Base-by-base conservation (phyloP, 1,140 invertebrate species). In the Drosophila tsacasi region DNA sequence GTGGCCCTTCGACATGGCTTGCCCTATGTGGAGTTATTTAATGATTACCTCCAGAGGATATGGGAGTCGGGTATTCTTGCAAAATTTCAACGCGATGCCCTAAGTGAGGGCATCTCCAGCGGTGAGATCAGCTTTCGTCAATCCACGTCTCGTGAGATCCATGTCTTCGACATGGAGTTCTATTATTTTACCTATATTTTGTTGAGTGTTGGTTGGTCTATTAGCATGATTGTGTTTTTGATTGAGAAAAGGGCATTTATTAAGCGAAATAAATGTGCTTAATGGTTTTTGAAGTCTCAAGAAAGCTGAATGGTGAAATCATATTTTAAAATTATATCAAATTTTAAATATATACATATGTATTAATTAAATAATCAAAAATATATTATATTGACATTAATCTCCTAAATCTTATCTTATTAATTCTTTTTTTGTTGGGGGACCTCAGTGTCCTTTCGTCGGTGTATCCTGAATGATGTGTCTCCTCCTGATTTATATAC, bases 131-230 rank as follows among this genome's bases (percentile, higher is more conserved):
- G n/a, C n/a, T 78, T 71, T 58, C 74, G 76, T 0, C 58, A 21
- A 8, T 50, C 76, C 1, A 65, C 25, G 2, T 37, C 42, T 1
- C 19, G 55, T 5, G 58, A 71, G 23, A 21, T 69, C 1, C 52
- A 59, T 19, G 39, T 77, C 2, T 71, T 78, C 3, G 59, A 78
- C 10, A 78, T 52, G 47, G 60, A 79, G 8, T 79, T 78, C 17
- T 79, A 79, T 60, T 72, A 46, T 17, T 79, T 71, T 47, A 30
- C 66, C 0, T 78, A 61, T 17, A 64, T 63, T 17, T 21, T 79
- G 15, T 15, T 79, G 23, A 32, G 27, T 1, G 1, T 79, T 1
- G 76, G 75, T 13, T 79, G 76, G 76, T 13, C 54, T 7, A 7
- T 60, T 0, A 30, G 75, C 10, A 15, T 37, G 12, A 9, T 79